phyloP scores from a whole-genome alignment of 2,888 invertebrate species.

The Abrostola tripartita region DNA sequence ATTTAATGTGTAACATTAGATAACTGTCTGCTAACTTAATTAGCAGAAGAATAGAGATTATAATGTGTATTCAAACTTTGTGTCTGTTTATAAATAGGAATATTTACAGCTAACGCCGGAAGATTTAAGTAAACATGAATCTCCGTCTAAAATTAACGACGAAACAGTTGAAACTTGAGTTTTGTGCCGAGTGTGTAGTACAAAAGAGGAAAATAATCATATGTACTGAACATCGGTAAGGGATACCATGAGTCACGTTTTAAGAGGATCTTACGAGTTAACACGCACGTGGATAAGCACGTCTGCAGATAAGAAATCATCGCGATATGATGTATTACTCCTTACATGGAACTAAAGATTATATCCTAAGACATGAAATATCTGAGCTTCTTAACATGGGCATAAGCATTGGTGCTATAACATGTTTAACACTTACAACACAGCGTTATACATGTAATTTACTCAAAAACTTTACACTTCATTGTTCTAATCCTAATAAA shows the following conservation, averaged over 20 bases:
- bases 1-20: constrained; percentile 34
- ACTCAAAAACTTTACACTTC: too few species aligned
- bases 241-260: constrained; percentile 54
- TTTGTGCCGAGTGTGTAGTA: constrained; percentile 53
- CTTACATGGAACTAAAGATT: constrained; percentile 9
- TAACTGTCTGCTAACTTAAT: constrained; percentile 38
- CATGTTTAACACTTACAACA: background rate
- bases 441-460: too few species aligned
- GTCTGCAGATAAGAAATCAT: constrained; percentile 47
- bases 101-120: constrained; percentile 77
- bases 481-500: too few species aligned
- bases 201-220: constrained; percentile 58
- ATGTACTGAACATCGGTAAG: constrained; percentile 26
- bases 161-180: constrained; percentile 60
- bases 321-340: constrained; percentile 7
- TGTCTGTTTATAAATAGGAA: constrained; percentile 65
- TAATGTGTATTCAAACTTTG: constrained; percentile 47
- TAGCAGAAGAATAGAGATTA: constrained; percentile 48
- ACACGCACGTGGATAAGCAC: constrained; percentile 52
- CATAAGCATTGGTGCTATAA: background rate
- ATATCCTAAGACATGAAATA: background rate
- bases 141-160: constrained; percentile 74
- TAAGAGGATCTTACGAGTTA: constrained; percentile 30
- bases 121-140: constrained; percentile 74
- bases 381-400: background rate